Conservation (phyloP, 2,113 vertebrate species). For the Grus americana region DNA sequence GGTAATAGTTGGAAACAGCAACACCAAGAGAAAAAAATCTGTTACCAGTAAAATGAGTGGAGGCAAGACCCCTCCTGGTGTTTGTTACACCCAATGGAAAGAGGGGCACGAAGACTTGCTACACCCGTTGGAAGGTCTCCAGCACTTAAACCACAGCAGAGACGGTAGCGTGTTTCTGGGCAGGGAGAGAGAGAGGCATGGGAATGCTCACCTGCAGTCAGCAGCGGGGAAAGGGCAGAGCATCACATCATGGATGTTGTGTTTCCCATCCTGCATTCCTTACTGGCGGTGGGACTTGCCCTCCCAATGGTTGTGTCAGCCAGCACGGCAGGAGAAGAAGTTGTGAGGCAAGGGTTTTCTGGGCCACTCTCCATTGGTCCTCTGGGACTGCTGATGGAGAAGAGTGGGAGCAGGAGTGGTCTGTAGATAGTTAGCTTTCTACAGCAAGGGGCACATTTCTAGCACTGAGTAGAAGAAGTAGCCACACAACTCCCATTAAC, state of each 20-base stretch:
- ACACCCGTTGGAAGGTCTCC: fast-evolving
- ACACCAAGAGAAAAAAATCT: neutral
- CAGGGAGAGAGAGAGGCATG: neutral
- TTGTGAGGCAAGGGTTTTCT: neutral
- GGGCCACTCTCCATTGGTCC: neutral
- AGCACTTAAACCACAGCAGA: neutral
- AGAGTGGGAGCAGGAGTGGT: neutral
- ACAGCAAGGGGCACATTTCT: constrained; percentile 29
- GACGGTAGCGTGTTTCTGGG: neutral
- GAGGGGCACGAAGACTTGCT: neutral
- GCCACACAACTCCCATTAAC: constrained; percentile 65
- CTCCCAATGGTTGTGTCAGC: neutral
- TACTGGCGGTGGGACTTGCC: fast-evolving
- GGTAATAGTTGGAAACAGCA: neutral
- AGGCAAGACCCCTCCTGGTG: neutral
- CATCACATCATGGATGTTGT: fast-evolving
- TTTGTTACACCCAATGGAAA: neutral
- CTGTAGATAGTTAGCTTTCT: constrained; percentile 8
- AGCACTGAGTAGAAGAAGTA: constrained; percentile 22
- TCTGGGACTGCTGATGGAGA: neutral
- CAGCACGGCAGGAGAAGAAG: fast-evolving
- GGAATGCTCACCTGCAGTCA: neutral
- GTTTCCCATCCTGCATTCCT: neutral
- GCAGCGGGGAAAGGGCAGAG: neutral
- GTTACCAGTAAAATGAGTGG: neutral